Percentiles rank a stretch among this genome's conserved stretches.
Evolutionary conservation across 2,888 invertebrate species (phyloP).

Genomic region (Tinea pellionella): DNA sequence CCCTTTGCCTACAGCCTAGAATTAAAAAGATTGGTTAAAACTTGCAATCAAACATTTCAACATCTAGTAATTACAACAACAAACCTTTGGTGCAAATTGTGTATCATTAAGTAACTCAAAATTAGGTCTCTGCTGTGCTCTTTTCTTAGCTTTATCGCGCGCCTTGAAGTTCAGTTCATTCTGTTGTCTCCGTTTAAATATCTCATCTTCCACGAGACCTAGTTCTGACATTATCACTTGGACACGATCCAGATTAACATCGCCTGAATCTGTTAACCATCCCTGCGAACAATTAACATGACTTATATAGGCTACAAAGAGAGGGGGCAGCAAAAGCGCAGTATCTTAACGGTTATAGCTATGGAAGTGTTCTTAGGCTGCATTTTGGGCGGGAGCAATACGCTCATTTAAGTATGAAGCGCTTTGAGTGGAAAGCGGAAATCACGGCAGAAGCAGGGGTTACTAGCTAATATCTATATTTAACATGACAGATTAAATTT

Average conservation of each 20-base stretch:
- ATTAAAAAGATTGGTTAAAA: conserved; percentile 14
- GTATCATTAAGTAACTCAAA: conserved; percentile 77
- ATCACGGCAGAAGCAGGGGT: too few relatives aligned
- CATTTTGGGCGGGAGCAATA: too few relatives aligned
- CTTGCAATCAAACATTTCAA: too few relatives aligned
- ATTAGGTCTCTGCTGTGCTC: conserved; percentile 71
- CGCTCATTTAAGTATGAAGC: too few relatives aligned
- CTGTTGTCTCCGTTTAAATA: conserved; percentile 92
- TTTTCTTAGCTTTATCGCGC: conserved; percentile 78
- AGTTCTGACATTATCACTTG: conserved; percentile 95
- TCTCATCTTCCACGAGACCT: conserved; percentile 95
- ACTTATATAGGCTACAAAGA: too few relatives aligned
- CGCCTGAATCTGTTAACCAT: conserved; percentile 94
- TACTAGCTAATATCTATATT: too few relatives aligned
- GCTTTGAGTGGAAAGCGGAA: too few relatives aligned
- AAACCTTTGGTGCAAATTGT: conserved; percentile 83
- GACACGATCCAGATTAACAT: conserved; percentile 92
- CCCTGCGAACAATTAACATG: conserved; percentile 71
- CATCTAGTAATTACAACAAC: conserved; percentile 18
- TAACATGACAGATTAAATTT: too few relatives aligned
- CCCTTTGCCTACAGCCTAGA: conserved; percentile 71
- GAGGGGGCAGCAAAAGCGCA: too few relatives aligned
- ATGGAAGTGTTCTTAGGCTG: too few relatives aligned
- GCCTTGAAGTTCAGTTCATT: conserved; percentile 86
- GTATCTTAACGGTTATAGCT: too few relatives aligned